Evolutionary conservation across 1,140 invertebrate species (phyloP), one percentile per base, ranked within the genome.

Genomic region (Antheraea mylitta): DNA sequence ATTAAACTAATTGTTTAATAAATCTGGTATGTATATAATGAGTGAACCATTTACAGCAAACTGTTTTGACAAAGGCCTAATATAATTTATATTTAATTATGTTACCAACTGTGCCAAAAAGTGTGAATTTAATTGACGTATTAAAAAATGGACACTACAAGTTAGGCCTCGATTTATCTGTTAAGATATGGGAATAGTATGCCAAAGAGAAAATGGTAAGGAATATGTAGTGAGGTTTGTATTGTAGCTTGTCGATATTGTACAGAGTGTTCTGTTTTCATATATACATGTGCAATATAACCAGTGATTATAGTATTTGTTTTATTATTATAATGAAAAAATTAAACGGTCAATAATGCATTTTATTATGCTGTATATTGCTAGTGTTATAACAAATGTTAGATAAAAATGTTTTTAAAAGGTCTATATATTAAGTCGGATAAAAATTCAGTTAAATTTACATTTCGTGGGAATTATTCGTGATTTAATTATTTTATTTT

Each of bases 21-120:
- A 42, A 9, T 42, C 7, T 42, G 38, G 7, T 42, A 42, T 9
- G 11, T 4, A 61, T 60, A 66, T 58, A 67, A 61, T 62, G 6
- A 11, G 3, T 13, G 30, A 11, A 30, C 10, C 48, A 8, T 62
- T 18, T 64, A 8, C 18, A 60, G 37, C 8, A 18, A 45, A 45
- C 16, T 65, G 53, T 66, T 70, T 61, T 13, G 30, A 66, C 69
- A 64, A 74, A 67, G 77, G 75, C 75, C 75, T 81, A 79, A 73
- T 72, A 67, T 72, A 42, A 63, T 53, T 13, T 5, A 53, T 53
- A 53, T 13, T 53, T 13, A 16, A 53, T 16, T 53, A 53, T 68
- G 79, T 81, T 81, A 83, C 78, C 79, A 76, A 69, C 74, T 65
- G 79, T 83, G 81, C 81, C 81, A 83, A 83, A 81, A 78, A 79